Percentiles rank a stretch among this genome's conserved stretches.
These are phyloP conservation scores for Allacma fusca DNA, from an alignment of 2,888 invertebrate genomes.

Conservation along the genomic window DNA sequence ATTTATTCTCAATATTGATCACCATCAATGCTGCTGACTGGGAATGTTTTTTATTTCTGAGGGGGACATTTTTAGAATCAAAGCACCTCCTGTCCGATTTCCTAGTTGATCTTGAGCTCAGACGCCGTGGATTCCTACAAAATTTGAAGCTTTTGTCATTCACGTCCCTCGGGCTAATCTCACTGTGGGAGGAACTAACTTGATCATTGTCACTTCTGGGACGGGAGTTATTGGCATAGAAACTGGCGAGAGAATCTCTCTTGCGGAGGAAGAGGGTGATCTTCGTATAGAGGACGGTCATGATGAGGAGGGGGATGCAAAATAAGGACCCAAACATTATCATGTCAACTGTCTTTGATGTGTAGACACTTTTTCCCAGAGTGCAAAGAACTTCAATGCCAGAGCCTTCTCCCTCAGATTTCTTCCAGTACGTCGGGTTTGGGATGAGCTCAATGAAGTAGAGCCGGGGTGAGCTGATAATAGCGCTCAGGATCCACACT, in stretches of 20 bases:
- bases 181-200: too few species aligned
- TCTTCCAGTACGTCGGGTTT: conserved; percentile 58
- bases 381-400: conserved; percentile 75
- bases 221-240: too few species aligned
- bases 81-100: too few species aligned
- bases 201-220: too few species aligned
- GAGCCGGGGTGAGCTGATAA: conserved; percentile 84
- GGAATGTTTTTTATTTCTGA: too few species aligned
- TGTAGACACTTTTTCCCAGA: conserved; percentile 69
- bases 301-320: conserved; percentile 79
- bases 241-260: background rate
- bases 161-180: too few species aligned
- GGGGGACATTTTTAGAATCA: too few species aligned
- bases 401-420: conserved; percentile 66
- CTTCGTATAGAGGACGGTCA: conserved; percentile 79
- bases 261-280: conserved; percentile 84
- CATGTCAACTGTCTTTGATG: conserved; percentile 80
- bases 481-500: conserved; percentile 85
- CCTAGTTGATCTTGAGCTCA: too few species aligned
- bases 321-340: conserved; percentile 85
- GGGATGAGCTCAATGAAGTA: conserved; percentile 81
- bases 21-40: too few species aligned
- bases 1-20: too few species aligned
- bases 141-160: too few species aligned
- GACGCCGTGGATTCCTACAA: too few species aligned